These are phyloP conservation scores for Drosophila paulistorum DNA, from an alignment of 1,140 invertebrate genomes.

Conservation along the genomic window DNA sequence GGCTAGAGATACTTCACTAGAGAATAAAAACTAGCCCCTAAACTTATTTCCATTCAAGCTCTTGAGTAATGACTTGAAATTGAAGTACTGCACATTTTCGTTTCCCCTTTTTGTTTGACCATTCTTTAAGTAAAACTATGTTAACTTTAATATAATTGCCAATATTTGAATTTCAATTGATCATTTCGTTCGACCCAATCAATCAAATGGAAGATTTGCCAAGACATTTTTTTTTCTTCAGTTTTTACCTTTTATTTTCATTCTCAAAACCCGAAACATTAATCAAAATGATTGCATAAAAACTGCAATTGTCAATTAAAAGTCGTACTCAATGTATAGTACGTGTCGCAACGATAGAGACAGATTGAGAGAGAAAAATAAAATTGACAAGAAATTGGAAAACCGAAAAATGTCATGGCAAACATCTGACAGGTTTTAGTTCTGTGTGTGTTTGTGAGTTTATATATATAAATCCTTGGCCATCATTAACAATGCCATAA, in stretches of 20 bases:
- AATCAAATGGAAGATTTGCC: conserved; percentile 3
- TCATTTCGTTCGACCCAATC: neutral
- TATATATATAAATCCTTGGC: neutral
- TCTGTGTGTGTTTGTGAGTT: neutral
- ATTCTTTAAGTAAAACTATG: neutral
- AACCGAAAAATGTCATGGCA: conserved; percentile 19
- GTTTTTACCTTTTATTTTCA: neutral
- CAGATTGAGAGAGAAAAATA: neutral
- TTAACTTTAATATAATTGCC: conserved; percentile 1
- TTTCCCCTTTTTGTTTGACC: too few relatives aligned
- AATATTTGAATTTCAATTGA: neutral
- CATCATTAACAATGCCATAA: conserved; percentile 33
- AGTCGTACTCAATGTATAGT: neutral
- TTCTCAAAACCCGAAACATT: neutral
- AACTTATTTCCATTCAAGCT: too few relatives aligned
- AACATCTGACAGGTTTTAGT: conserved; percentile 6
- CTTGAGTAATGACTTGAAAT: too few relatives aligned
- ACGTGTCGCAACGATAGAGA: neutral
- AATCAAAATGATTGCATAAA: conserved; percentile 10
- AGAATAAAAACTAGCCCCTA: too few relatives aligned
- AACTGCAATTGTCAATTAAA: conserved; percentile 10
- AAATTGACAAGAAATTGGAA: conserved; percentile 10
- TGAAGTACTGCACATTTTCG: too few relatives aligned
- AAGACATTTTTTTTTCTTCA: neutral
- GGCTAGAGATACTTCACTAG: too few relatives aligned